Percentiles rank a stretch among this genome's conserved stretches.
These are phyloP conservation scores for Archilochus colubris DNA, from an alignment of 2,113 vertebrate species.

Conservation along the genomic window DNA sequence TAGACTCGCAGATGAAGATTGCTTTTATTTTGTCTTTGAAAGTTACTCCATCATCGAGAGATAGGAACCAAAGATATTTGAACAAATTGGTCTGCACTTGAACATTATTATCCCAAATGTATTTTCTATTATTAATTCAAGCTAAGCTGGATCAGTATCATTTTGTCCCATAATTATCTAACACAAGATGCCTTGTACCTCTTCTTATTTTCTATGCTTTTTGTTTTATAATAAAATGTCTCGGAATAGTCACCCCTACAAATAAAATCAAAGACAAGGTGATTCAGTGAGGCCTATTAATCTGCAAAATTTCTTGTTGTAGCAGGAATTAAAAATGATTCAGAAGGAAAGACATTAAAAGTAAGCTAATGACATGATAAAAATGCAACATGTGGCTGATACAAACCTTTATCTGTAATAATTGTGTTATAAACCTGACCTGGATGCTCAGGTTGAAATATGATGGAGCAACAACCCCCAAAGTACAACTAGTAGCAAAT, in stretches of 20 bases:
- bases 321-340: neutral
- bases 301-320: constrained; percentile 18
- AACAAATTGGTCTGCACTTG: constrained; percentile 55
- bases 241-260: neutral
- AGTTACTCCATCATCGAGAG: constrained; percentile 20
- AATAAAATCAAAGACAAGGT: neutral
- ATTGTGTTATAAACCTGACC: neutral
- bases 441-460: neutral
- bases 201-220: neutral
- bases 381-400: neutral
- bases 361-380: neutral
- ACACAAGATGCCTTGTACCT: constrained; percentile 39
- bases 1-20: neutral
- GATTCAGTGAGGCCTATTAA: neutral
- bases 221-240: neutral
- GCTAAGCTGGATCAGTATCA: neutral
- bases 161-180: constrained; percentile 15
- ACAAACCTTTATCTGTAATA: neutral
- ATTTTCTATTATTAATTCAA: constrained; percentile 1
- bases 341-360: constrained; percentile 15
- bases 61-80: constrained; percentile 68
- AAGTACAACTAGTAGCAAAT: neutral
- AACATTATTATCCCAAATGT: constrained; percentile 17
- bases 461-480: neutral
- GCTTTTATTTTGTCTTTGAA: constrained; percentile 47